Evolutionary conservation across 2,113 vertebrate genomes (phyloP).

Genomic region (Rhinogobius similis): DNA sequence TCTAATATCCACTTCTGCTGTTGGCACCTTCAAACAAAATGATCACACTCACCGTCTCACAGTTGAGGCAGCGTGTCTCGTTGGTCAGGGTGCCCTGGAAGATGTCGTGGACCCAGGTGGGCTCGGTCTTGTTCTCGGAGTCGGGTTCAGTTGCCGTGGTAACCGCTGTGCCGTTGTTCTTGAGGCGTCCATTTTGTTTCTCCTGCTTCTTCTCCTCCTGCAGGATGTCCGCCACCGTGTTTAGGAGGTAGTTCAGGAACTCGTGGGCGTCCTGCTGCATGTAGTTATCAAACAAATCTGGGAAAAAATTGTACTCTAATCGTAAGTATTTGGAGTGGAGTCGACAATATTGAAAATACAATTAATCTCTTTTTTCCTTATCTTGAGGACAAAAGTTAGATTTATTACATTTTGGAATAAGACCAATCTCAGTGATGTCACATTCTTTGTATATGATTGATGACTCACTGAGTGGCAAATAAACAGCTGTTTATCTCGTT

Average conservation of each 20-base stretch:
- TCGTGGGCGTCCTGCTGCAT: slow-evolving; percentile 99
- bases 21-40: not conserved
- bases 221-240: slow-evolving; percentile 97
- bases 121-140: slow-evolving; percentile 85
- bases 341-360: not conserved
- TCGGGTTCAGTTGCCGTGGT: slow-evolving; percentile 77
- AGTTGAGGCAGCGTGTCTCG: slow-evolving; percentile 98
- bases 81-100: slow-evolving; percentile 99
- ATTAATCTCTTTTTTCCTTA: too few species aligned
- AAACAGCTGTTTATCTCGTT: too few species aligned
- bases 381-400: too few species aligned
- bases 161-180: slow-evolving; percentile 88
- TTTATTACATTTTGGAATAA: too few species aligned
- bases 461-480: too few species aligned
- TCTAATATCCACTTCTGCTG: not conserved
- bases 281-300: slow-evolving; percentile 99
- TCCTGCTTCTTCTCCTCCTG: slow-evolving; percentile 98
- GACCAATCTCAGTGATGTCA: too few species aligned
- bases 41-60: slow-evolving; percentile 87
- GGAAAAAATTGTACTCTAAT: too few species aligned
- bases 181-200: slow-evolving; percentile 92
- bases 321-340: too few species aligned
- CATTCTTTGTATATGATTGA: too few species aligned
- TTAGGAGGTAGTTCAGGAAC: slow-evolving; percentile 97
- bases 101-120: slow-evolving; percentile 98